Evolutionary conservation across 2,113 vertebrate genomes (phyloP).

Genomic region (Paratilapia polleni): DNA sequence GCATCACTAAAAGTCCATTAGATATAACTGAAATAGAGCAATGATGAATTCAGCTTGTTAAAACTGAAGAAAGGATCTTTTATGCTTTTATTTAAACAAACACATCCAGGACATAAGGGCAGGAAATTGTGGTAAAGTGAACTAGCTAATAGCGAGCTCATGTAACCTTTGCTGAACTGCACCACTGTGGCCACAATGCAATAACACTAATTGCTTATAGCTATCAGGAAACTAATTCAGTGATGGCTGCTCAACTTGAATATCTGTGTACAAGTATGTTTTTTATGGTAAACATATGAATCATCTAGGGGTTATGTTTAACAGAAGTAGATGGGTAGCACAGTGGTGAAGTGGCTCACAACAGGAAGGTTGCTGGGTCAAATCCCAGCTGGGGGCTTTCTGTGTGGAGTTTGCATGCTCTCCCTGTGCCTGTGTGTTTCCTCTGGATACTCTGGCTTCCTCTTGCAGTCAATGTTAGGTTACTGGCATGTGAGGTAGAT

Average conservation of each 20-base stretch:
- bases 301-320: not conserved
- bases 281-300: not conserved
- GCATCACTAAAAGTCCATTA: not conserved
- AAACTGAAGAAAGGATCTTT: not conserved
- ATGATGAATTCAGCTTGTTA: slow-evolving; percentile 1
- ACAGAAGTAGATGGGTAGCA: not conserved
- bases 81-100: not conserved
- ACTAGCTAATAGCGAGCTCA: not conserved
- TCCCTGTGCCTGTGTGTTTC: too few species aligned
- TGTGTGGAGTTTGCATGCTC: too few species aligned
- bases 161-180: not conserved
- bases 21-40: not conserved
- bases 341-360: too few species aligned
- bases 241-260: not conserved
- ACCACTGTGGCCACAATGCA: not conserved
- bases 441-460: too few species aligned
- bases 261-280: not conserved
- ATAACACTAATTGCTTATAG: not conserved
- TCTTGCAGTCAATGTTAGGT: too few species aligned
- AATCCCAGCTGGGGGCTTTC: too few species aligned
- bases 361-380: too few species aligned
- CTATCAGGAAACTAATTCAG: not conserved
- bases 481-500: too few species aligned
- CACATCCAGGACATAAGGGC: not conserved
- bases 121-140: not conserved